A percentile compares a stretch with the other conserved stretches of the same genome.
Conservation (phyloP, 2,113 vertebrate species). For the Actenoides lindsayi region DNA sequence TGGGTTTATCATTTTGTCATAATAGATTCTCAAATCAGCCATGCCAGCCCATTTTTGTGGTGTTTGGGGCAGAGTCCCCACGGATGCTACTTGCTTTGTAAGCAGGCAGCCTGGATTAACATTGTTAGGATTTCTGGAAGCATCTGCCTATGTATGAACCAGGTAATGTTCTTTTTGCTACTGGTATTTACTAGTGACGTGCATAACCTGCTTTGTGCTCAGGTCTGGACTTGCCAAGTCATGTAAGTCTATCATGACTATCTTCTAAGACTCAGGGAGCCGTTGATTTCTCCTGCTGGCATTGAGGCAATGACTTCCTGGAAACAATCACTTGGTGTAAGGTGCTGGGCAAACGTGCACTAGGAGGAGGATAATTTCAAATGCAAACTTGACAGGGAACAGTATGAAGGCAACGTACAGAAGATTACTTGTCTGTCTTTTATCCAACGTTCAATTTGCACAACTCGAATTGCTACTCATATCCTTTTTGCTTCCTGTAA, state of each 20-base stretch:
- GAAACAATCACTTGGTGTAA: background rate
- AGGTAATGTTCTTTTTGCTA: background rate
- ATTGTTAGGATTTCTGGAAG: background rate
- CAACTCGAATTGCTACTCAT: background rate
- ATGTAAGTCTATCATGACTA: background rate
- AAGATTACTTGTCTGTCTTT: background rate
- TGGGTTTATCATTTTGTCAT: background rate
- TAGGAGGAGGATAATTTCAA: background rate
- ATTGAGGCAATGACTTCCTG: background rate
- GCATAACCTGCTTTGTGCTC: background rate
- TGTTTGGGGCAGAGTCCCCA: background rate
- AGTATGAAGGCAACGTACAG: background rate
- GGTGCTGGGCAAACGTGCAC: background rate
- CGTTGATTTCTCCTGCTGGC: background rate
- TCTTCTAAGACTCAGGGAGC: background rate
- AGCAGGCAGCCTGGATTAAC: background rate
- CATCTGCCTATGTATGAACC: background rate
- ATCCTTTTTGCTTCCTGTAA: background rate
- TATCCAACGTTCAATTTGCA: background rate
- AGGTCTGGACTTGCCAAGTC: background rate
- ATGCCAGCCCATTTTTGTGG: background rate
- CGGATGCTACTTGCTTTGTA: background rate
- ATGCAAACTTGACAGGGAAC: background rate
- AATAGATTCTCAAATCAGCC: background rate
- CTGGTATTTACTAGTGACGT: background rate